A percentile compares a stretch with the other conserved stretches of the same genome.
phyloP scores from a whole-genome alignment of 2,113 vertebrate species.

The Halcyon senegalensis region DNA sequence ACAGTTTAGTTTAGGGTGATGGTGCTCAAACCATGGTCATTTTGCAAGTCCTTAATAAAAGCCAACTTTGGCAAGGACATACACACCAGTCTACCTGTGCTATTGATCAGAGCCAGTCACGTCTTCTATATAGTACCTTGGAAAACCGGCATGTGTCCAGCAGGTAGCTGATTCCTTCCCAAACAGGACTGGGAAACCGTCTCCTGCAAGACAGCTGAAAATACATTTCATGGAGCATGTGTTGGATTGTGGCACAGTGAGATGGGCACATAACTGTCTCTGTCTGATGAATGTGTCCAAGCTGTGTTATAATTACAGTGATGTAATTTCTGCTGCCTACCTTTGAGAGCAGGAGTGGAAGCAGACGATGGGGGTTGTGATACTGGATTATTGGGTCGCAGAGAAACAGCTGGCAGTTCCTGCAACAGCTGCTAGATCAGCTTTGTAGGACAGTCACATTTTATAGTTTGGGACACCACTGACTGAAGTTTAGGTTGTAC shows the following conservation, averaged over 20 bases:
- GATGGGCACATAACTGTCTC: neutral
- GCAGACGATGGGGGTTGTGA: rapidly evolving
- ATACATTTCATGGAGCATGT: neutral
- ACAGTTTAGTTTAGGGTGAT: neutral
- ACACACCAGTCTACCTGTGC: neutral
- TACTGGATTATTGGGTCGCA: neutral
- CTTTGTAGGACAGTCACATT: neutral
- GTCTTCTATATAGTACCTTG: neutral
- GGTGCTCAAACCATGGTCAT: neutral
- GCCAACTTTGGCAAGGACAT: neutral
- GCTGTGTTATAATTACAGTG: neutral
- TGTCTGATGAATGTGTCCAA: neutral
- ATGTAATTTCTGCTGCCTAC: neutral
- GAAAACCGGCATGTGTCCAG: neutral
- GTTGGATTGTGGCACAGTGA: neutral
- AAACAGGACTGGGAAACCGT: neutral
- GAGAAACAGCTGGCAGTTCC: neutral
- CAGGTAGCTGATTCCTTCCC: neutral
- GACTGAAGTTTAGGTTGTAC: neutral
- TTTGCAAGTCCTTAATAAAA: neutral
- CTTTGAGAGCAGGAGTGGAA: neutral
- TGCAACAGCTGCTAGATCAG: neutral
- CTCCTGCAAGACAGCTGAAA: neutral
- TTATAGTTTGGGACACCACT: neutral
- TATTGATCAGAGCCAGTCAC: neutral